These are phyloP conservation scores for Bombus confusus DNA, from an alignment of 1,140 invertebrate genomes.

Conservation along the genomic window DNA sequence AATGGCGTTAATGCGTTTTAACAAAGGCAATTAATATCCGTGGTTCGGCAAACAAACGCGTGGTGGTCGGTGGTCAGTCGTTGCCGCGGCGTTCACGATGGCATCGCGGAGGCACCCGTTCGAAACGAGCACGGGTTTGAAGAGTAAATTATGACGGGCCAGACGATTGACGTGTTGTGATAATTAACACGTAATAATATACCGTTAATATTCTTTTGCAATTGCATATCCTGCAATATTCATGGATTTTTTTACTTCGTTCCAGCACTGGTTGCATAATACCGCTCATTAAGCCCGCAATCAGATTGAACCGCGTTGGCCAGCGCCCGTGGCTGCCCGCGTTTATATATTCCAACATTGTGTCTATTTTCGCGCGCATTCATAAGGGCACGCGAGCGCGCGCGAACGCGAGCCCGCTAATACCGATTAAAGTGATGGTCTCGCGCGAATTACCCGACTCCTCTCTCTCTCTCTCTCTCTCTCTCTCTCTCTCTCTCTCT, in stretches of 20 bases:
- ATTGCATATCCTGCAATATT: conserved; percentile 57
- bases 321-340: conserved; percentile 23
- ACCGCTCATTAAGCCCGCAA: conserved; percentile 62
- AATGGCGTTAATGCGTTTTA: conserved; percentile 43
- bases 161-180: conserved; percentile 46
- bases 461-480: background rate
- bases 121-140: background rate
- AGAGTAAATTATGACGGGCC: conserved; percentile 10
- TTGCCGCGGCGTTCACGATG: background rate
- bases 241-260: conserved; percentile 54
- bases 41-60: background rate
- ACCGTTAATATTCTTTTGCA: conserved; percentile 63
- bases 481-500: too few relatives aligned
- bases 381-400: conserved; percentile 10
- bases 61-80: background rate
- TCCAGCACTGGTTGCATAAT: conserved; percentile 65
- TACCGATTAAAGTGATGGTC: conserved; percentile 37
- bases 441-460: conserved; percentile 5
- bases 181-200: conserved; percentile 61
- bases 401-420: background rate
- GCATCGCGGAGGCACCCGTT: background rate
- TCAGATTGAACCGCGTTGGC: conserved; percentile 57
- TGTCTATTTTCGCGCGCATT: conserved; percentile 28
- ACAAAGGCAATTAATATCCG: conserved; percentile 44
- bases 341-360: conserved; percentile 38